A percentile compares a stretch with the other conserved stretches of the same genome.
Evolutionary conservation across 2,888 invertebrate species (phyloP).

Genomic region (Amblyteles armatorius): DNA sequence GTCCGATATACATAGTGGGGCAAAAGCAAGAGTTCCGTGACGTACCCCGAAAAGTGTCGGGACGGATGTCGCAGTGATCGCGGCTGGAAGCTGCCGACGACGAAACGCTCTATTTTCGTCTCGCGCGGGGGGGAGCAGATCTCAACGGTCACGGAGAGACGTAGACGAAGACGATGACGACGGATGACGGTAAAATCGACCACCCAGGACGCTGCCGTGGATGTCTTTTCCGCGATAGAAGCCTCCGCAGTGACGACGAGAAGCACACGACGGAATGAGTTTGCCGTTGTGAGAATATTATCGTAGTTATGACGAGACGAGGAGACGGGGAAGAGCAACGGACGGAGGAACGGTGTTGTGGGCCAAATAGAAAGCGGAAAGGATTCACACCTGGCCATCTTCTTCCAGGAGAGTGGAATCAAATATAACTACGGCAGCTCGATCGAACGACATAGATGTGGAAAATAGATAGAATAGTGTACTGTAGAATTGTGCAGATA

Average conservation of each 20-base stretch:
- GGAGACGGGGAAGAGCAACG: conserved; percentile 38
- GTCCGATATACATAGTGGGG: conserved; percentile 4
- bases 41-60: background rate
- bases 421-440: background rate
- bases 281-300: conserved; percentile 42
- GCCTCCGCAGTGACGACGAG: conserved; percentile 26
- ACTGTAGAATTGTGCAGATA: too few species aligned
- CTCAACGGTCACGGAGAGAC: conserved; percentile 41
- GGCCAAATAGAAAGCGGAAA: conserved; percentile 48
- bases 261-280: conserved; percentile 51
- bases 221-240: conserved; percentile 41
- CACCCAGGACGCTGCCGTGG: conserved; percentile 52
- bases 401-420: background rate
- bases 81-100: conserved; percentile 28
- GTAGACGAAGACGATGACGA: conserved; percentile 37
- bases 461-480: too few species aligned
- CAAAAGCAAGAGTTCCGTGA: conserved; percentile 3
- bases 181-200: conserved; percentile 42
- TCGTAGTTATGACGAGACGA: conserved; percentile 46
- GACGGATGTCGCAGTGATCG: background rate
- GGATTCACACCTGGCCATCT: conserved; percentile 37
- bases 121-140: background rate
- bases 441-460: background rate
- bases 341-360: conserved; percentile 26
- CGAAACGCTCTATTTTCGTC: conserved; percentile 62